Base-by-base conservation (phyloP, 2,113 vertebrate species). In the Aleadryas rufinucha region DNA sequence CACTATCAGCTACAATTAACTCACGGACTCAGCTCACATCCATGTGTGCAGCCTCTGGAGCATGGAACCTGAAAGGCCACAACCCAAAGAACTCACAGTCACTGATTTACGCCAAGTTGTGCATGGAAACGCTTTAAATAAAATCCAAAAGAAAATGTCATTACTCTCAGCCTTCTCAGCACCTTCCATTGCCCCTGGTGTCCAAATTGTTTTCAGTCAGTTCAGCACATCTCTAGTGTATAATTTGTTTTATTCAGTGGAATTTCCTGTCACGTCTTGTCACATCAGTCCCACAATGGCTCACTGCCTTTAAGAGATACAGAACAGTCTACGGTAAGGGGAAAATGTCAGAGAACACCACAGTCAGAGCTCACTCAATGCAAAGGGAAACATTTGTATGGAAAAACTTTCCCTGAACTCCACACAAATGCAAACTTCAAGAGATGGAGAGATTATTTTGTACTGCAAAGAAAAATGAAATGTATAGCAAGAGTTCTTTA, bases 241-340 rank as follows among this genome's bases (percentile, higher is more conserved):
- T 87, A 92, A 92, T 94, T 91, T 96, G 60, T 90, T 96, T 97
- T 92, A 95, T 96, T 96, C 95, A 47, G 78, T 96, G 84, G 78
- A 81, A 96, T 91, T 89, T 96, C 68, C 82, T 95, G 83, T 93
- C 94, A 84, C 80, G 75, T 95, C 84, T 87, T 96, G 49, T 95
- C 88, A 71, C 89, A 71, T 84, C 61, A 89, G 82, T 42, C n/a
- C 59, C 65, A 70, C 63, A 90, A 89, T 78, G 75, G 88, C 90
- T 97, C 88, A 69, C 23, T 89, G 95, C 88, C 69, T 95, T 84
- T 72, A 90, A 95, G 75, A 96, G 84, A 97, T 92, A 82, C 59
- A 60, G 54, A 96, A 45, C 30, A 70, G 59, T 82, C 90, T 61
- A 53, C 0, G 0, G 75, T 35, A 53, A 75, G 87, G 64, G 42